Percentiles rank a stretch among this genome's conserved stretches.
Conservation (phyloP, 2,888 invertebrate species). For the Liodrosophila aerea region DNA sequence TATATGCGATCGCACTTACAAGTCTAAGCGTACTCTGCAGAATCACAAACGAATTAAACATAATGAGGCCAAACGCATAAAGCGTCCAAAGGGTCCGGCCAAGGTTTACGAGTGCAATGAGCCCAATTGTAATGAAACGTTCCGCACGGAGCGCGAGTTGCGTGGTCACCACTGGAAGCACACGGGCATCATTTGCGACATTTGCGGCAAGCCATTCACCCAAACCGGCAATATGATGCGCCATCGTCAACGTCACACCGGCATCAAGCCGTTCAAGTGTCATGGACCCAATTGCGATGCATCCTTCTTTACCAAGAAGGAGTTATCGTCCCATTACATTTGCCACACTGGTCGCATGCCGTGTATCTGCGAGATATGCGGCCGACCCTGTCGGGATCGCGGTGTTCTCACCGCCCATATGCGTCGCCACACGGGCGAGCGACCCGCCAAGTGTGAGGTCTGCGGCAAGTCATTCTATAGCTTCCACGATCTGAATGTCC, state of each 20-base stretch:
- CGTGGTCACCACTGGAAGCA: slow-evolving; percentile 77
- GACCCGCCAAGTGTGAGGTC: slow-evolving; percentile 76
- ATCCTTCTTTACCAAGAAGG: slow-evolving; percentile 76
- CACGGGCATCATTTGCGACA: slow-evolving; percentile 79
- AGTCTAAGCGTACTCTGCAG: slow-evolving; percentile 67
- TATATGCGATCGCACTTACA: slow-evolving; percentile 69
- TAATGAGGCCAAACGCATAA: slow-evolving; percentile 17
- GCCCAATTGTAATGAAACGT: slow-evolving; percentile 62
- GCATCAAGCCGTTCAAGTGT: slow-evolving; percentile 79
- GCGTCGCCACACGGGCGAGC: slow-evolving; percentile 77
- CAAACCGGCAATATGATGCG: slow-evolving; percentile 79
- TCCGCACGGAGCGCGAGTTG: slow-evolving; percentile 70
- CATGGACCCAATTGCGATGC: slow-evolving; percentile 69
- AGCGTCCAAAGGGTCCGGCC: slow-evolving; percentile 33
- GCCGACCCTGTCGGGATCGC: slow-evolving; percentile 75
- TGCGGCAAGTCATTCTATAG: slow-evolving; percentile 78
- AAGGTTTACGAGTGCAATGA: slow-evolving; percentile 65
- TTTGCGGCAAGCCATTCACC: slow-evolving; percentile 78
- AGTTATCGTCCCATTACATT: slow-evolving; percentile 74
- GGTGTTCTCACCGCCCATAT: slow-evolving; percentile 79
- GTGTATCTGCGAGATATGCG: slow-evolving; percentile 77
- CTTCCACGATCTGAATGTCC: slow-evolving; percentile 79
- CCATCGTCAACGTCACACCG: slow-evolving; percentile 79
- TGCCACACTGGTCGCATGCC: slow-evolving; percentile 78
- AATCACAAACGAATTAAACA: slow-evolving; percentile 67